A percentile compares a stretch with the other conserved stretches of the same genome.
Evolutionary conservation across 2,797 vertebrate genomes (phyloP).

Genomic region (Delichon dasypus): DNA sequence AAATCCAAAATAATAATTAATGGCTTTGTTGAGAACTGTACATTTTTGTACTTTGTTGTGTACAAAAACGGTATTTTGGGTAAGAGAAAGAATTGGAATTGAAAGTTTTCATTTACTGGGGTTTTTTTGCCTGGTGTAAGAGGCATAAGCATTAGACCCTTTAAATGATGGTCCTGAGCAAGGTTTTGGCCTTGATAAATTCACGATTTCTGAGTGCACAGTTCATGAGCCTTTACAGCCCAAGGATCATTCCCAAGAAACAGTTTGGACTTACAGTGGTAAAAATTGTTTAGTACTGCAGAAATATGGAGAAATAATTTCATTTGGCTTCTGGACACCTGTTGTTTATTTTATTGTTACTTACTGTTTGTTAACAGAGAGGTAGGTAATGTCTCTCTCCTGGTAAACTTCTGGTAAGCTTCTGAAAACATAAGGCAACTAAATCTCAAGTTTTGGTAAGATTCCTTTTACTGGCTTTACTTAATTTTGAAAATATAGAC

Average conservation of each 20-base stretch:
- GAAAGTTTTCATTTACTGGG: not conserved
- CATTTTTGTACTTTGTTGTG: not conserved
- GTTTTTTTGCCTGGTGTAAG: not conserved
- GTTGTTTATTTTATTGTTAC: not conserved
- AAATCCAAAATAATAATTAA: not conserved
- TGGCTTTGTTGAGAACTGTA: not conserved
- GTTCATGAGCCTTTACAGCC: not conserved
- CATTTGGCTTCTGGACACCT: not conserved
- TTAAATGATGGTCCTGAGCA: not conserved
- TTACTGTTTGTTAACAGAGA: not conserved
- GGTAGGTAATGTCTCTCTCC: not conserved
- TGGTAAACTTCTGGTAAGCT: not conserved
- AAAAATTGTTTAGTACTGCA: not conserved
- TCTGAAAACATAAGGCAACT: not conserved
- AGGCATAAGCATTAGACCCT: not conserved
- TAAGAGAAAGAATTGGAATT: not conserved
- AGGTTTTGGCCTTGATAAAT: not conserved
- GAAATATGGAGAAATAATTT: not conserved
- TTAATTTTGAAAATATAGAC: not conserved
- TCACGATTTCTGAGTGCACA: not conserved
- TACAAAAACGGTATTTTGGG: not conserved
- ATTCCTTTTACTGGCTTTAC: not conserved
- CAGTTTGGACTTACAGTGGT: not conserved
- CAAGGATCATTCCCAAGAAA: not conserved
- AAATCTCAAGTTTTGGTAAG: not conserved